Base-by-base conservation (phyloP, 1,140 invertebrate species). In the Drosophila tsacasi region DNA sequence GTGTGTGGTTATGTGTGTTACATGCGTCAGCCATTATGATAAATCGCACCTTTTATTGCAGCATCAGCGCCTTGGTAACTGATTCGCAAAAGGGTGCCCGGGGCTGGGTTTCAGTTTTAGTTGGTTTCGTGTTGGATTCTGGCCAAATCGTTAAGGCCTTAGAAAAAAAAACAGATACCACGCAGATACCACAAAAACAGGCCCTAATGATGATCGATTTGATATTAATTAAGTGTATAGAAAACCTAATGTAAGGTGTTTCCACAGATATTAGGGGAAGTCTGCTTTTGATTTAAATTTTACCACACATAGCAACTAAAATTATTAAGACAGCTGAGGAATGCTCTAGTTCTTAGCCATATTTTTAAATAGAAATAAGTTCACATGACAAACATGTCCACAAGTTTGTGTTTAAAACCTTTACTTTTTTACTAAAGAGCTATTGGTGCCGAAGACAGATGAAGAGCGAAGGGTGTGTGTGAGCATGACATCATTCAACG, bases 1-100 rank as follows among this genome's bases (percentile, higher is more conserved):
- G 15, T 71, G 49, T 52, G 39, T 30, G 8, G 25, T 30, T 30
- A 30, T 59, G 55, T 64, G 44, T 65, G 32, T 35, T 54, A 52
- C 74, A 78, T 78, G 75, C 75, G 74, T 78, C 74, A 78, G 77
- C 69, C 78, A 89, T 89, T 89, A 89, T 89, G 84, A 89, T 90
- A 90, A 89, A 89, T 89, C 85, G 84, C 84, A 89, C 84, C 84
- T 90, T 90, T 90, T 89, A 89, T 90, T 89, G 84, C 84, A 90
- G 84, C 84, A 90, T 89, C 84, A 89, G 84, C 85, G 84, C 84
- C 81, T 81, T 78, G 81, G 81, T 90, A 90, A 89, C 84, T 89
- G 85, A 89, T 90, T 89, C 80, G 83, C 78, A 90, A 90, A 52
- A 90, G 62, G 69, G 57, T 44, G 30, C 59, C 44, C n/a, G 23